Evolutionary conservation across 2,797 vertebrate species (phyloP).

Genomic region (Myotis findleyi): DNA sequence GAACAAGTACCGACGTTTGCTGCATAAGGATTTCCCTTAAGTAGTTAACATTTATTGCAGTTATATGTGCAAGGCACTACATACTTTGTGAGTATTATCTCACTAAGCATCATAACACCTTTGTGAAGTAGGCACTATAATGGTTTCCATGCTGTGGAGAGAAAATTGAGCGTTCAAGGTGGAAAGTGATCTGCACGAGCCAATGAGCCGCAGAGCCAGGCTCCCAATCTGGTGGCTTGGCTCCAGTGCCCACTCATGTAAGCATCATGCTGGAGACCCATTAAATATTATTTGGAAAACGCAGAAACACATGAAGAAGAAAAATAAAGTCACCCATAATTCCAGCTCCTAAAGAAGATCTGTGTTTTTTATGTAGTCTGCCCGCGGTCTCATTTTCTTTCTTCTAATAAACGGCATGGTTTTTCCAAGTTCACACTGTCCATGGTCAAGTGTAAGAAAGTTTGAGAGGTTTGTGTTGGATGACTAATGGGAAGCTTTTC

Average conservation of each 20-base stretch:
- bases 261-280: not conserved
- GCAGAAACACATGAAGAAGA: constrained; percentile 11
- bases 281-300: not conserved
- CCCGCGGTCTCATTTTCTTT: not conserved
- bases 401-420: not conserved
- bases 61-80: not conserved
- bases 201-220: not conserved
- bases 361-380: not conserved
- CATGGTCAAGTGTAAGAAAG: not conserved
- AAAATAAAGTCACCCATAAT: not conserved
- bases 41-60: not conserved
- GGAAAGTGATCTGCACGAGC: not conserved
- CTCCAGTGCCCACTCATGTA: not conserved
- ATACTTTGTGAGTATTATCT: not conserved
- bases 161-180: not conserved
- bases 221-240: not conserved
- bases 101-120: not conserved
- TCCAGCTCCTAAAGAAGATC: not conserved
- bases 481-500: not conserved
- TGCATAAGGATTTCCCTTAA: not conserved
- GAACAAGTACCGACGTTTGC: not conserved
- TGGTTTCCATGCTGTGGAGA: not conserved
- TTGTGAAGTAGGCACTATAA: not conserved
- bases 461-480: not conserved
- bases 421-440: not conserved